These are phyloP conservation scores for Buteo buteo DNA, from an alignment of 2,113 vertebrate species.

Conservation along the genomic window DNA sequence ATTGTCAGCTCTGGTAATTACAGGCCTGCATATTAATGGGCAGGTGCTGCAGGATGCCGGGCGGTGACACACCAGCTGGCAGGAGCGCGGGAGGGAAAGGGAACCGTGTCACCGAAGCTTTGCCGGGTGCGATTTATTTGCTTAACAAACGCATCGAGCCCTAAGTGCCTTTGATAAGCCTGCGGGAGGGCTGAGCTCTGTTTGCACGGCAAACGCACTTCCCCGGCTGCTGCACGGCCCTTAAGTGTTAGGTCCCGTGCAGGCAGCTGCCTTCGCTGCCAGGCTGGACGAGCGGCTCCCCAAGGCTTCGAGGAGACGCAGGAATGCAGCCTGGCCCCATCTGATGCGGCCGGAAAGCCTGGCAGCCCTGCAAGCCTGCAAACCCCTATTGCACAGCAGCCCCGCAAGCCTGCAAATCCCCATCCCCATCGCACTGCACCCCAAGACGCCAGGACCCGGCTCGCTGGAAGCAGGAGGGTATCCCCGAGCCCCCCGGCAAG, in stretches of 20 bases:
- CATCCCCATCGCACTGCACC: neutral
- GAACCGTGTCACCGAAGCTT: neutral
- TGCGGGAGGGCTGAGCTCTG: neutral
- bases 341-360: neutral
- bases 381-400: neutral
- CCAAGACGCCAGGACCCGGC: neutral
- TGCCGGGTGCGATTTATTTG: neutral
- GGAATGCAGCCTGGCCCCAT: neutral
- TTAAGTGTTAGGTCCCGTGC: neutral
- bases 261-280: neutral
- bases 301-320: neutral
- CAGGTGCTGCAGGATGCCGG: neutral
- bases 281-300: neutral
- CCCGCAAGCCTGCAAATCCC: neutral
- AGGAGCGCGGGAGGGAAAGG: neutral
- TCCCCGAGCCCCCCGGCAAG: neutral
- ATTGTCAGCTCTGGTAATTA: neutral
- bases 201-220: neutral
- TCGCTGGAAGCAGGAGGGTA: neutral
- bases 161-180: neutral
- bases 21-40: neutral
- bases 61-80: neutral
- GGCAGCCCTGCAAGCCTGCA: neutral
- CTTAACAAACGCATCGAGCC: neutral
- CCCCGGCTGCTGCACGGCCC: neutral